Evolutionary conservation across 2,797 vertebrate species (phyloP).

Genomic region (Coregonus ussuriensis): DNA sequence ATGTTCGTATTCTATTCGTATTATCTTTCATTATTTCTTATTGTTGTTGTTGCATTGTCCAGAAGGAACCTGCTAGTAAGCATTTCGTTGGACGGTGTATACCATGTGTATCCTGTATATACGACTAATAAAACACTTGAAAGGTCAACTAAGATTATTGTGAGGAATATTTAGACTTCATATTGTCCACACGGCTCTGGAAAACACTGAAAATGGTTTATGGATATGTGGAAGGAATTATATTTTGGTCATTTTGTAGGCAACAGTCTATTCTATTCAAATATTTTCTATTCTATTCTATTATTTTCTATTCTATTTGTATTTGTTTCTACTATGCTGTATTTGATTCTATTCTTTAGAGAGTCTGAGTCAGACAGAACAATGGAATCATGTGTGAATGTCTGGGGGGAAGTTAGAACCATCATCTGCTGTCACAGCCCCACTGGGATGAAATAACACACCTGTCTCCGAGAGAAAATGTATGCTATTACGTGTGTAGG

Average conservation of each 20-base stretch:
- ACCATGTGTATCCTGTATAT: no score
- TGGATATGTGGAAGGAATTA: neutral
- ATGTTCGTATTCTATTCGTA: no score
- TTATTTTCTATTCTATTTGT: neutral
- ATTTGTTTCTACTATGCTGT: neutral
- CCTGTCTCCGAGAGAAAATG: neutral
- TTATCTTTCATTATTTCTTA: no score
- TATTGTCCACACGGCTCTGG: neutral
- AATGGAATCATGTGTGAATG: neutral
- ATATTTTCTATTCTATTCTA: neutral
- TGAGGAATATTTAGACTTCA: neutral
- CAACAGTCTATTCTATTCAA: neutral
- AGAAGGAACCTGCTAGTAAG: no score
- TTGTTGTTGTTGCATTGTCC: no score
- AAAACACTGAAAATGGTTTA: neutral
- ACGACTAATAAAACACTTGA: no score
- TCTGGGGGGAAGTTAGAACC: neutral
- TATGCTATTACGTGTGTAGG: conserved; percentile 1
- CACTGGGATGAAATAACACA: neutral
- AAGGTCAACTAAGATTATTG: neutral
- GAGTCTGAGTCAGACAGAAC: neutral
- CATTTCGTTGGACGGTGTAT: no score
- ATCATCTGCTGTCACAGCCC: neutral
- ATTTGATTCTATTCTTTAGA: neutral
- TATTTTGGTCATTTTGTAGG: neutral